phyloP scores from a whole-genome alignment of 2,113 vertebrate species.

The Sorex fumeus region DNA sequence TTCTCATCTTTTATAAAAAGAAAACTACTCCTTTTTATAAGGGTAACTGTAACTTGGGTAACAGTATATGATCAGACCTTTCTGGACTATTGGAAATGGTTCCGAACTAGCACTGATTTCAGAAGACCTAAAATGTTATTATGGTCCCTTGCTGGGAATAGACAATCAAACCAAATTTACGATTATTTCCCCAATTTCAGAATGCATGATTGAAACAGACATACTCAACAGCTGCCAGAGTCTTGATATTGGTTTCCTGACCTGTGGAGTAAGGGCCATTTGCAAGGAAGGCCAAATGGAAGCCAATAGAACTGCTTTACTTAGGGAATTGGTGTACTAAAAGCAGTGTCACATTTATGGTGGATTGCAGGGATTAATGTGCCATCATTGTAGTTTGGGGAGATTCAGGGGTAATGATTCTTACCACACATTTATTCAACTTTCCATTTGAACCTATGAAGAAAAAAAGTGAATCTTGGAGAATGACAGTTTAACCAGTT shows the following conservation, averaged over 20 bases:
- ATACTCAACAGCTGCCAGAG: not conserved
- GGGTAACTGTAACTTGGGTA: not conserved
- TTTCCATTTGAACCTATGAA: not conserved
- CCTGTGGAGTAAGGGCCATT: not conserved
- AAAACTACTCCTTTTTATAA: not conserved
- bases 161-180: not conserved
- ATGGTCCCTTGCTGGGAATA: too few species aligned
- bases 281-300: not conserved
- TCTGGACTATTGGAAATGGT: too few species aligned
- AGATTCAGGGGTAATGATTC: not conserved
- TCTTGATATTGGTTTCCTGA: not conserved
- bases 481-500: not conserved
- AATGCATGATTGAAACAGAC: not conserved
- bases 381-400: not conserved
- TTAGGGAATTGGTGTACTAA: not conserved
- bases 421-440: not conserved
- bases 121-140: not conserved
- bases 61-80: not conserved
- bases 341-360: not conserved
- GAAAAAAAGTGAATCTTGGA: not conserved
- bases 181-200: not conserved
- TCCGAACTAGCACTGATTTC: not conserved
- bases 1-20: not conserved
- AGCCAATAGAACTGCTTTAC: not conserved
- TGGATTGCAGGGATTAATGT: not conserved